Base-by-base conservation (phyloP, 2,113 vertebrate genomes). In the Chaetodon auriga region DNA sequence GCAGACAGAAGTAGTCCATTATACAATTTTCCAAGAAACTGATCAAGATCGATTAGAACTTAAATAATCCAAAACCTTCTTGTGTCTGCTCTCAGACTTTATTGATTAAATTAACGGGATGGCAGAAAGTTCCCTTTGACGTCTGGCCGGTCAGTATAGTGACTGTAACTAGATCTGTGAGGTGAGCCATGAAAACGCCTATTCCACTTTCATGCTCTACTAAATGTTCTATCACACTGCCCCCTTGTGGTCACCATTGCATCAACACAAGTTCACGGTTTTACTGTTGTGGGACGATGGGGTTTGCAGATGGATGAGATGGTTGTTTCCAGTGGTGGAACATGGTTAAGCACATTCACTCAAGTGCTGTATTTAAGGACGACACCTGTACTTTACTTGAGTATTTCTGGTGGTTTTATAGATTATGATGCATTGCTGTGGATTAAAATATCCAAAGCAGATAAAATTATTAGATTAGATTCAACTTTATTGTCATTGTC, bases 161-260 rank as follows among this genome's bases (percentile, higher is more conserved):
- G 71, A 51, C 61, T 76, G 90, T 81, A 92, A 93, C 75, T 45
- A 66, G 78, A 92, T 86, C 74, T 41, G 49, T 68, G 23, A 43
- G 48, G 75, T 13, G 53, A 79, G 77, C 66, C 36, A 80, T 82
- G 51, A 75, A 87, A 88, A 63, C 46, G 58, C 61, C 45, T 6
- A 55, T 60, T 80, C 25, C 63, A 54, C 70, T 71, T 77, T 70
- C 35, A 68, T 16, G 21, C 68, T 75, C 25, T 36, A 51, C 49
- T 61, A 58, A 83, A 49, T 55, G 19, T 78, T 89, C 78, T 72
- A 57, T 82, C 77, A 92, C 75, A 82, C 78, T 89, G 92, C 89
- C 91, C 84, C 80, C 93, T 8, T 81, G 89, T 94, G 94, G 91
- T 86, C 82, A 62, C 63, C 7, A 68, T 80, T 58, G 49, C 62